Evolutionary conservation across 2,113 vertebrate species (phyloP).

Genomic region (Bufo gargarizans): DNA sequence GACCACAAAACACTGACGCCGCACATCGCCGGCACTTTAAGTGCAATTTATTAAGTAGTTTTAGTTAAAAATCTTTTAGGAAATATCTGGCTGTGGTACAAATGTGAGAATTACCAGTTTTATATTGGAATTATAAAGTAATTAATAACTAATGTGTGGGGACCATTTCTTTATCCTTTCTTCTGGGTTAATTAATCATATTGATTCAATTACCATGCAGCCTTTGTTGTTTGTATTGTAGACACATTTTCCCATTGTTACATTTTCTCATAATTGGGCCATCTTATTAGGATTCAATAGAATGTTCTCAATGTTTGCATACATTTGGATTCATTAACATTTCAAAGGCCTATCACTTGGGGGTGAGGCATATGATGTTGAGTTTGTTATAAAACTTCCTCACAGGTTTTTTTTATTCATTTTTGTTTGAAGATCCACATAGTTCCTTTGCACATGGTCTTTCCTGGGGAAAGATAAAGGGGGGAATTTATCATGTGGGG

Average conservation of each 20-base stretch:
- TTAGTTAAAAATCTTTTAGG: neutral
- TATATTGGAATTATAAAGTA: neutral
- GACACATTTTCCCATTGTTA: conserved; percentile 46
- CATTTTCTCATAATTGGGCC: conserved; percentile 35
- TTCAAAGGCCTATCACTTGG: conserved; percentile 64
- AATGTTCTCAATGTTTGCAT: conserved; percentile 72
- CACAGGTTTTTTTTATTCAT: neutral
- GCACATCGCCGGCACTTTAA: no score
- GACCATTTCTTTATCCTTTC: neutral
- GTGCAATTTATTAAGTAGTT: neutral
- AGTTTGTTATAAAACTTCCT: conserved; percentile 20
- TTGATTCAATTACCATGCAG: neutral
- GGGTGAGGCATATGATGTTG: conserved; percentile 21
- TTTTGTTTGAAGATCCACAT: conserved; percentile 16
- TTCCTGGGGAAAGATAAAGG: neutral
- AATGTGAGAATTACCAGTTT: neutral
- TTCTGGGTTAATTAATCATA: conserved; percentile 18
- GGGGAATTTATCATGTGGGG: no score
- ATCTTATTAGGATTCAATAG: conserved; percentile 73
- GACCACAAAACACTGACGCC: no score
- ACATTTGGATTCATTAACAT: conserved; percentile 74
- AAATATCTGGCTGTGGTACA: neutral
- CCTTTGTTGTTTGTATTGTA: conserved; percentile 13
- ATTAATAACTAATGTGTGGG: neutral
- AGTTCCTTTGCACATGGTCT: neutral